Conservation (phyloP, 2,888 invertebrate species). For the Lithophane semibrunnea region DNA sequence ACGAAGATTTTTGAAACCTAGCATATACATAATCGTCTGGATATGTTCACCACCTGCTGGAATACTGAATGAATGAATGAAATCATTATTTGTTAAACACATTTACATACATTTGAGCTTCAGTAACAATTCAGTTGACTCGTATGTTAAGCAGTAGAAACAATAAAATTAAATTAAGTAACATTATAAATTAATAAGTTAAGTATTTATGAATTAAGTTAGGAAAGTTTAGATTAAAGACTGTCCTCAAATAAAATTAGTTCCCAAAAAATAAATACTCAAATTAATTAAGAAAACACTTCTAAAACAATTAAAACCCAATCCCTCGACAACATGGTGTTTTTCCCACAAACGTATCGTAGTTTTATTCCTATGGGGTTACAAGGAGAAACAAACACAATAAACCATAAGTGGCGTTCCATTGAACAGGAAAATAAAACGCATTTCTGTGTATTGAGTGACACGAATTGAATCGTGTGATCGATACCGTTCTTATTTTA, state of each 20-base stretch:
- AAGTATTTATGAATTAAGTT: background rate
- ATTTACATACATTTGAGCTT: background rate
- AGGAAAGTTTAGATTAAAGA: background rate
- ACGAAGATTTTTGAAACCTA: background rate
- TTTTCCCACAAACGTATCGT: conserved; percentile 37
- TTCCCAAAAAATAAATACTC: background rate
- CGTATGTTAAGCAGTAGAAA: background rate
- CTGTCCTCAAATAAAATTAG: background rate
- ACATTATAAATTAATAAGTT: background rate
- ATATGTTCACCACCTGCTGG: background rate
- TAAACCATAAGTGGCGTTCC: conserved; percentile 81
- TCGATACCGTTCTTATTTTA: conserved; percentile 71
- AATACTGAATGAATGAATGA: background rate
- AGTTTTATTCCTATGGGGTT: conserved; percentile 56
- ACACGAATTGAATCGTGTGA: conserved; percentile 70
- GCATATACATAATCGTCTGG: background rate
- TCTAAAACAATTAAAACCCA: conserved; percentile 12
- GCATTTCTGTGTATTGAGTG: conserved; percentile 72
- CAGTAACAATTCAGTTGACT: background rate
- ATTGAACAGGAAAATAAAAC: conserved; percentile 87
- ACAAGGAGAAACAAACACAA: conserved; percentile 66
- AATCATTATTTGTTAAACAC: background rate
- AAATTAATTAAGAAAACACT: background rate
- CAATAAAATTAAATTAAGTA: background rate
- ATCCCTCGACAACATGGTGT: conserved; percentile 5